Evolutionary conservation across 1,140 invertebrate species (phyloP), one percentile per base, ranked within the genome.

Genomic region (Anagrus nilaparvatae): DNA sequence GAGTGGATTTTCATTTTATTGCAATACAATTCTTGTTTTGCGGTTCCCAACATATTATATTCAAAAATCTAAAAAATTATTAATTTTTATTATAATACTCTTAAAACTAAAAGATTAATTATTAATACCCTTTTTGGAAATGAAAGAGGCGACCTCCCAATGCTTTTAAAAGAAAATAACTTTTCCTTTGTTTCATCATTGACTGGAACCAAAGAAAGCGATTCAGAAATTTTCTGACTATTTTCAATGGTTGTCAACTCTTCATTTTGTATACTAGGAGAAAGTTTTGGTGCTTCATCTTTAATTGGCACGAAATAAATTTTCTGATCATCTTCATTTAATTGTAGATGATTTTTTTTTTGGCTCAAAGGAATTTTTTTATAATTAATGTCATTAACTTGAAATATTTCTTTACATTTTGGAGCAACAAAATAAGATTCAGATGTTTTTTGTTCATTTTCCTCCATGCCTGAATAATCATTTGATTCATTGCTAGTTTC

Each of bases 401-500:
- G 16, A 20, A 4, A 20, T 20, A 20, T 34, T 28, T 10, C 23
- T 24, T 40, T 31, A 4, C 38, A 24, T 6, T 32, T 16, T n/a
- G n/a, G n/a, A n/a, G 20, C 3, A 2, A 12, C 6, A 17, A 9
- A 20, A 40, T 8, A 8, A 40, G 6, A 13, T 14, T 23, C 28
- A 20, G 13, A 24, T 25, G 10, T 16, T 24, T 36, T 35, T 35
- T 23, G 16, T 21, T 20, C 4, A n/a, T 10, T 30, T 5, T 47
- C 36, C n/a, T 51, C 49, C 19, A 39, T 25, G 46, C 61, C 49
- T 53, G 67, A 68, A 67, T 74, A 73, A 57, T 78, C 70, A 60
- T 77, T 75, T 54, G 76, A 77, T 54, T 78, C 75, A 53, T 75
- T 78, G 36, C 75, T 74, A 25, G 75, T 78, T 45, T 79, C 78